A percentile compares a stretch with the other conserved stretches of the same genome.
Conservation (phyloP, 2,888 invertebrate species). For the Leucania comma region DNA sequence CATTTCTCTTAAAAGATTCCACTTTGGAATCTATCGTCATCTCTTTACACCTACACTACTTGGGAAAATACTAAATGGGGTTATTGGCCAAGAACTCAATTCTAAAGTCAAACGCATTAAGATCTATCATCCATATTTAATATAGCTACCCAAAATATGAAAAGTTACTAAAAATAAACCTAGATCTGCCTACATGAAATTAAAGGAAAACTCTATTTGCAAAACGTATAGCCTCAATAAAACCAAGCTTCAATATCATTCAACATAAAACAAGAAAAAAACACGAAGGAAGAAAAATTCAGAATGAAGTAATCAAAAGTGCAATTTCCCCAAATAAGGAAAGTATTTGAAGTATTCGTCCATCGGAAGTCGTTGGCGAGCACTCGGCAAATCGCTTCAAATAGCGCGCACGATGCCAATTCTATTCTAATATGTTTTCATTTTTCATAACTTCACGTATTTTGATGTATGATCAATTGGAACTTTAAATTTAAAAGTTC, state of each 20-base stretch:
- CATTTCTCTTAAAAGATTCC: conserved; percentile 4
- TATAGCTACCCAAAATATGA: background rate
- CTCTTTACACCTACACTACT: conserved; percentile 14
- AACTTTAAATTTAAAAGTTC: conserved; percentile 50
- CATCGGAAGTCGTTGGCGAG: conserved; percentile 81
- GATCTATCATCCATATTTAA: conserved; percentile 4
- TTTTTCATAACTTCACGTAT: conserved; percentile 66
- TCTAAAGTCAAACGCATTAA: background rate
- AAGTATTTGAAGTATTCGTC: conserved; percentile 78
- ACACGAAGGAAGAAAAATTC: conserved; percentile 60
- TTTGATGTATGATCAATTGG: conserved; percentile 62
- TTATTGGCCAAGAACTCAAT: conserved; percentile 19
- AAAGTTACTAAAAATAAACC: conserved; percentile 4
- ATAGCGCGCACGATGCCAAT: conserved; percentile 76
- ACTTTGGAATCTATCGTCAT: background rate
- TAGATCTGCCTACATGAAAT: background rate
- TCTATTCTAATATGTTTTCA: conserved; percentile 72
- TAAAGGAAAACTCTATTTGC: conserved; percentile 12
- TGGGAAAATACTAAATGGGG: conserved; percentile 1
- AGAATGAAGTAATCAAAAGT: conserved; percentile 80
- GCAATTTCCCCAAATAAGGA: conserved; percentile 78
- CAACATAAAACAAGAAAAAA: conserved; percentile 49
- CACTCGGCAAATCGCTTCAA: conserved; percentile 78
- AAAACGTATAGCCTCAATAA: conserved; percentile 18
- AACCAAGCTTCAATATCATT: conserved; percentile 44